phyloP scores from a whole-genome alignment of 2,113 vertebrate genomes.

The Xenotilapia leptura region DNA sequence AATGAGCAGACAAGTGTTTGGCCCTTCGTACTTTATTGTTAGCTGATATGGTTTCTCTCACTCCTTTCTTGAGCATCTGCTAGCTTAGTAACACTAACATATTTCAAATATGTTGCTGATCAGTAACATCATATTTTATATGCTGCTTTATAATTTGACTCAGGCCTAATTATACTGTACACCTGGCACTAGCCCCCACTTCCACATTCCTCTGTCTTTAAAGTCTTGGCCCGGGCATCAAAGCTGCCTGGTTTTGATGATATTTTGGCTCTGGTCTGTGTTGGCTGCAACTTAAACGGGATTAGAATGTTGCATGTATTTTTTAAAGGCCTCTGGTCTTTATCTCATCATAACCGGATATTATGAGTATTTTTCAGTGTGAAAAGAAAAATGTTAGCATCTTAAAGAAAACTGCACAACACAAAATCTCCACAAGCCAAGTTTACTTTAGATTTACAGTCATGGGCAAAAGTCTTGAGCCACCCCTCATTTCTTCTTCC shows the following conservation, averaged over 20 bases:
- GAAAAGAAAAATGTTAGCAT: slow-evolving; percentile 10
- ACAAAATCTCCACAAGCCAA: not conserved
- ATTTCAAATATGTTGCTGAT: slow-evolving; percentile 46
- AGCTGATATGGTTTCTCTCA: not conserved
- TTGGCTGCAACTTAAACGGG: slow-evolving; percentile 69
- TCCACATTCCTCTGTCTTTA: slow-evolving; percentile 68
- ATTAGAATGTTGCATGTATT: slow-evolving; percentile 61
- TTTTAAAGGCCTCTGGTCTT: slow-evolving; percentile 44
- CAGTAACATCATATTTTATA: slow-evolving; percentile 57
- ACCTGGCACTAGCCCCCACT: slow-evolving; percentile 66
- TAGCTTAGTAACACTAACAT: not conserved
- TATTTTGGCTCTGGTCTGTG: slow-evolving; percentile 63
- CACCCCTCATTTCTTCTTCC: not conserved
- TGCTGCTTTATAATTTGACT: slow-evolving; percentile 59
- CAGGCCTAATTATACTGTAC: slow-evolving; percentile 71
- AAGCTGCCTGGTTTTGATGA: slow-evolving; percentile 69
- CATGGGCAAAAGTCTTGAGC: not conserved
- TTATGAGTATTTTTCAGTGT: slow-evolving; percentile 51
- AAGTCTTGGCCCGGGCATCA: slow-evolving; percentile 70
- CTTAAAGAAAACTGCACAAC: not conserved
- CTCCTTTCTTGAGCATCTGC: not conserved
- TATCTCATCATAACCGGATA: slow-evolving; percentile 58
- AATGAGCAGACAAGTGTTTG: slow-evolving; percentile 35
- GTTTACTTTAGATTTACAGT: not conserved
- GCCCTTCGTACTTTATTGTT: slow-evolving; percentile 36